These are phyloP conservation scores for Gymnodraco acuticeps DNA, from an alignment of 2,797 vertebrate species.

Conservation along the genomic window DNA sequence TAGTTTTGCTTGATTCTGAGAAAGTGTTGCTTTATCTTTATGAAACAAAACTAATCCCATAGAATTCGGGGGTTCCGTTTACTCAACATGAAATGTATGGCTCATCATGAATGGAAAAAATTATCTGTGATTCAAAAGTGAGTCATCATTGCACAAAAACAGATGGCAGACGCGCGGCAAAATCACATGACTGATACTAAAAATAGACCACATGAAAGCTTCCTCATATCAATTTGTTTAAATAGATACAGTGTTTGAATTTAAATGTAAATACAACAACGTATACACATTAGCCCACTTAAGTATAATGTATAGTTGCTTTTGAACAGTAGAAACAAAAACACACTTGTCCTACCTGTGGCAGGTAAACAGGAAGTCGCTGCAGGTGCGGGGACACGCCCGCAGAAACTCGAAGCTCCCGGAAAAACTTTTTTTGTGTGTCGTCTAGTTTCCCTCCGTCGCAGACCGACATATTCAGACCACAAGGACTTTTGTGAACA, in stretches of 20 bases:
- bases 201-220: slow-evolving; percentile 3
- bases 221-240: fast-evolving
- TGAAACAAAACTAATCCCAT: too few species aligned
- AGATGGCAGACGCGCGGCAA: not conserved
- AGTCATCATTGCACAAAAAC: slow-evolving; percentile 41
- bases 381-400: slow-evolving; percentile 71
- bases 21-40: too few species aligned
- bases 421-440: slow-evolving; percentile 47
- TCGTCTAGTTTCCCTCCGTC: not conserved
- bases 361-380: slow-evolving; percentile 69
- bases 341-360: slow-evolving; percentile 1
- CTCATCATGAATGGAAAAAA: slow-evolving; percentile 14
- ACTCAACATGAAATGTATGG: slow-evolving; percentile 34
- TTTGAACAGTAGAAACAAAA: not conserved
- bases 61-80: not conserved
- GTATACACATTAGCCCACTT: not conserved
- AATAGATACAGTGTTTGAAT: not conserved
- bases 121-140: slow-evolving; percentile 37
- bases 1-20: too few species aligned
- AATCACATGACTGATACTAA: slow-evolving; percentile 58
- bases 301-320: not conserved
- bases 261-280: not conserved
- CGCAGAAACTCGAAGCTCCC: slow-evolving; percentile 62
- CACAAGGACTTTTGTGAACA: not conserved
- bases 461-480: not conserved